Evolutionary conservation across 1,140 invertebrate genomes (phyloP).

Genomic region (Lasioglossum albipes): DNA sequence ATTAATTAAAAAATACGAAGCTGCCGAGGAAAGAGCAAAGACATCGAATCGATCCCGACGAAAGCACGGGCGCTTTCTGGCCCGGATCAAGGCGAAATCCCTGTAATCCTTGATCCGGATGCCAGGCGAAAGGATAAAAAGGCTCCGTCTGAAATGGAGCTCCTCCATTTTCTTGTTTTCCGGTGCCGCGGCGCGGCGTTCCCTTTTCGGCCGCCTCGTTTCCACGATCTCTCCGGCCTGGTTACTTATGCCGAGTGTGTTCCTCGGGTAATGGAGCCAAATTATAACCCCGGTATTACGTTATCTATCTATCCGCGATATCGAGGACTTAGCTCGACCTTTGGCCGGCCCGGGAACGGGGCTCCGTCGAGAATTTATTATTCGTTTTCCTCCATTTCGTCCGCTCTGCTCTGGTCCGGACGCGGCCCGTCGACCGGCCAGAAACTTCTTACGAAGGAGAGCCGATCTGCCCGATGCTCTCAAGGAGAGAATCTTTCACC

Average conservation of each 20-base stretch:
- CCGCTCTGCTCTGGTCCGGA: neutral
- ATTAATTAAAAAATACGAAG: slow-evolving; percentile 8
- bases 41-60: neutral
- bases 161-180: slow-evolving; percentile 27
- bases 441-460: neutral
- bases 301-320: slow-evolving; percentile 58
- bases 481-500: too few relatives aligned
- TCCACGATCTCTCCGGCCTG: neutral
- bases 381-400: too few relatives aligned
- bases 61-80: neutral
- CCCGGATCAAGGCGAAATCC: neutral
- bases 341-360: slow-evolving; percentile 13
- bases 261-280: slow-evolving; percentile 53
- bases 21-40: neutral
- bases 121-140: slow-evolving; percentile 12
- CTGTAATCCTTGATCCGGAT: slow-evolving; percentile 13
- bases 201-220: slow-evolving; percentile 5
- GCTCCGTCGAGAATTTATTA: slow-evolving; percentile 40
- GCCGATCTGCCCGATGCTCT: too few relatives aligned
- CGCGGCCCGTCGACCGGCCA: neutral
- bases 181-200: neutral
- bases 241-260: slow-evolving; percentile 56
- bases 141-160: slow-evolving; percentile 10
- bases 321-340: slow-evolving; percentile 29
- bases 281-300: slow-evolving; percentile 61